phyloP scores from a whole-genome alignment of 2,888 invertebrate species.

The Seira musarum region DNA sequence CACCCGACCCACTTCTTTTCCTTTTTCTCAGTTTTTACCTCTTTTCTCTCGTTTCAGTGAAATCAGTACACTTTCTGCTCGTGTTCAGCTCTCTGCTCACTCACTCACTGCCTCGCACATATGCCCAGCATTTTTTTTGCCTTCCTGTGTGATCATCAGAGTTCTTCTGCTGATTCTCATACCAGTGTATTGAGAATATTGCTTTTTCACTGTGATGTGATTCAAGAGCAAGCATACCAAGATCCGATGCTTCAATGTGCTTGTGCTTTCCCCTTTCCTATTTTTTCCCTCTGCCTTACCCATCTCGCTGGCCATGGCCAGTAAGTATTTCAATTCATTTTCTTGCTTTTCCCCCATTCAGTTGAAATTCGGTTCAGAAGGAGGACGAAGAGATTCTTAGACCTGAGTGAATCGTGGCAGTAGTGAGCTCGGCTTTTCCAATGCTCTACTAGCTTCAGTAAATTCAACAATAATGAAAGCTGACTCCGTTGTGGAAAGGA shows the following conservation, averaged over 20 bases:
- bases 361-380: constrained; percentile 47
- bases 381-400: constrained; percentile 46
- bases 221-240: background rate
- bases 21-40: constrained; percentile 34
- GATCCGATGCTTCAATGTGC: background rate
- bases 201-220: constrained; percentile 1
- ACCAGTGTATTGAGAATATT: constrained; percentile 23
- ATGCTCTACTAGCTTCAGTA: too few relatives aligned
- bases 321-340: constrained; percentile 31
- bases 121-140: background rate
- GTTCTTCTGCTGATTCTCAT: background rate
- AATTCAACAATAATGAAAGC: too few relatives aligned
- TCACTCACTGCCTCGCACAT: background rate
- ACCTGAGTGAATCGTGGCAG: constrained; percentile 33
- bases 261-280: background rate
- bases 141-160: constrained; percentile 1
- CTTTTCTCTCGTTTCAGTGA: background rate
- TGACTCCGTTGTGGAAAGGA: too few relatives aligned
- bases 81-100: constrained; percentile 23
- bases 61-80: constrained; percentile 19
- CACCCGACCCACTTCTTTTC: constrained; percentile 63
- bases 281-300: background rate
- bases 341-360: constrained; percentile 41
- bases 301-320: background rate
- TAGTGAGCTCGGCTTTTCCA: constrained; percentile 17